These are phyloP conservation scores for Dromas ardeola DNA, from an alignment of 2,113 vertebrate species.

Conservation along the genomic window DNA sequence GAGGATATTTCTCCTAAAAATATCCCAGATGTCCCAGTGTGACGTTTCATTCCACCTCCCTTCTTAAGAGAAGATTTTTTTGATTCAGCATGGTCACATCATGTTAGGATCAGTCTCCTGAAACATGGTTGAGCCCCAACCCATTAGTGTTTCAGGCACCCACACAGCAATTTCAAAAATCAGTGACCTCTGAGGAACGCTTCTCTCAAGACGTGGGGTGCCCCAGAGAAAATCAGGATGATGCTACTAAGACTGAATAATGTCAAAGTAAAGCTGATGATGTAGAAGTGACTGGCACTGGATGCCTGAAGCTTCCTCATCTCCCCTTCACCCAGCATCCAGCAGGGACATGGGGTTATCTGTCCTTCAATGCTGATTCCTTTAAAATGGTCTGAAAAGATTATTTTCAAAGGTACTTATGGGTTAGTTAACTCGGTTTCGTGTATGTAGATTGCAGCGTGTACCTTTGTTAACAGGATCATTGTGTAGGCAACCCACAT, in stretches of 20 bases:
- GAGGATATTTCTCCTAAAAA: constrained; percentile 14
- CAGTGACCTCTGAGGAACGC: neutral
- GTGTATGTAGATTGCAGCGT: neutral
- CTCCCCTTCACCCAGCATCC: neutral
- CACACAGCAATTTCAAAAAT: neutral
- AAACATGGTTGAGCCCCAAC: neutral
- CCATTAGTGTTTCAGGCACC: neutral
- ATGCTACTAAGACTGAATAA: neutral
- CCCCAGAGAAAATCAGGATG: neutral
- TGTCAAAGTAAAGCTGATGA: neutral
- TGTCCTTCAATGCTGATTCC: neutral
- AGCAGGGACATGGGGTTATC: neutral
- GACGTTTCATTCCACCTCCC: neutral
- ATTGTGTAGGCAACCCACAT: neutral
- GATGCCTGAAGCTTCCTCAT: neutral
- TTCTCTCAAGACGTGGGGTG: neutral
- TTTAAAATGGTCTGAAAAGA: neutral
- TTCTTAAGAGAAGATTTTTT: neutral
- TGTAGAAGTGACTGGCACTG: neutral
- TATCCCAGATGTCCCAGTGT: neutral
- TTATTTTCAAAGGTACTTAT: neutral
- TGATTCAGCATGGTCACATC: neutral
- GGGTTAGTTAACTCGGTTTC: neutral
- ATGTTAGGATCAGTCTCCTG: neutral
- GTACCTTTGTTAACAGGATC: neutral